phyloP scores from a whole-genome alignment of 2,113 vertebrate species.

The Micromys minutus region DNA sequence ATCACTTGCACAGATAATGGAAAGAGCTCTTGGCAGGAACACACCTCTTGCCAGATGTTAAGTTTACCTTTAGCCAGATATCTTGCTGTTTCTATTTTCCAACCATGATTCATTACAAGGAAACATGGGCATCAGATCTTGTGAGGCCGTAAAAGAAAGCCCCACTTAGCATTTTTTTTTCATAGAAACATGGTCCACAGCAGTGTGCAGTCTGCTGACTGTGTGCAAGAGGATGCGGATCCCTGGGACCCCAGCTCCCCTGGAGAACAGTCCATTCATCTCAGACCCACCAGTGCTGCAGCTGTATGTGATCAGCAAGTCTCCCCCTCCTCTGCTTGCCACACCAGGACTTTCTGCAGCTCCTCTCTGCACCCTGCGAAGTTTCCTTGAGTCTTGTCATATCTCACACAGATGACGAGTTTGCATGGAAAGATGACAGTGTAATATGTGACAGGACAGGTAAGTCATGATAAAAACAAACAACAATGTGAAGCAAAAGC shows the following conservation, averaged over 20 bases:
- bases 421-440: not conserved
- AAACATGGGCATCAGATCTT: not conserved
- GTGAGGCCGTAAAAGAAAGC: not conserved
- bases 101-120: not conserved
- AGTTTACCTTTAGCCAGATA: conserved; percentile 45
- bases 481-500: not conserved
- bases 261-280: not conserved
- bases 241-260: not conserved
- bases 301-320: not conserved
- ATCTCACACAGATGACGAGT: not conserved
- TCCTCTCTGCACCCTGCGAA: not conserved
- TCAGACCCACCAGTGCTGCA: not conserved
- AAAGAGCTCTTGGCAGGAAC: not conserved
- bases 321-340: conserved; percentile 5
- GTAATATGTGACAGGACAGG: conserved; percentile 34
- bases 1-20: not conserved
- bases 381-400: conserved; percentile 42
- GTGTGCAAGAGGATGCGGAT: not conserved
- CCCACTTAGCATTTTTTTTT: not conserved
- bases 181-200: not conserved
- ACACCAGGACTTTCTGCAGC: not conserved
- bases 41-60: conserved; percentile 10
- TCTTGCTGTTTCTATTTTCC: not conserved
- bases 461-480: not conserved
- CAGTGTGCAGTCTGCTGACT: not conserved